phyloP scores from a whole-genome alignment of 2,797 vertebrate species.

The Rhinichthys osculus region DNA sequence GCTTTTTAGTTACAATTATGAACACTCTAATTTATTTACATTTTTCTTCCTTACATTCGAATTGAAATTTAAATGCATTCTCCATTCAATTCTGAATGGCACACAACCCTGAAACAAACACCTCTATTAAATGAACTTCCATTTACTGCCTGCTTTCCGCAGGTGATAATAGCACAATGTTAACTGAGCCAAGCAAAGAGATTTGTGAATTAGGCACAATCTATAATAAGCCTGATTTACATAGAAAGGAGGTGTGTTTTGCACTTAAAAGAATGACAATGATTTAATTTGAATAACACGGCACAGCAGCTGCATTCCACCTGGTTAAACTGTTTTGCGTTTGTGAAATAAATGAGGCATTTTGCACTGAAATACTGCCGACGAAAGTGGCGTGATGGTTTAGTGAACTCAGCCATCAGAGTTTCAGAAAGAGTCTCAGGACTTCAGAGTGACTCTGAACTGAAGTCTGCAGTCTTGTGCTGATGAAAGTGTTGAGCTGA shows the following conservation, averaged over 20 bases:
- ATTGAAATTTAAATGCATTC: background rate
- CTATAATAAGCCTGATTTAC: conserved; percentile 42
- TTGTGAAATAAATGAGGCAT: conserved; percentile 3
- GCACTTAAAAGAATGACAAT: conserved; percentile 17
- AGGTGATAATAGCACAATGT: conserved; percentile 1
- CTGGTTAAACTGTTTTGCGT: background rate
- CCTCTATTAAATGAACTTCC: conserved; percentile 8
- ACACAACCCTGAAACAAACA: background rate
- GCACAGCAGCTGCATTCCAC: background rate
- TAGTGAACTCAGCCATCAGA: background rate
- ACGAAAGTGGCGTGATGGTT: background rate
- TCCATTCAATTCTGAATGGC: background rate
- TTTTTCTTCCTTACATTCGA: background rate
- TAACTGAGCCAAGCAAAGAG: background rate
- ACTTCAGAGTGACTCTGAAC: background rate
- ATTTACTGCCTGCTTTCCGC: conserved; percentile 13
- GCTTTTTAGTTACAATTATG: background rate
- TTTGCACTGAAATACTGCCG: background rate
- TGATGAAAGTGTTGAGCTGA: background rate
- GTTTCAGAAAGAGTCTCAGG: background rate
- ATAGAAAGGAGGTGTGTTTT: conserved; percentile 15
- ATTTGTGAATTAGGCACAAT: conserved; percentile 31
- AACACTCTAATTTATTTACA: background rate
- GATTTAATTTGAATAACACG: conserved; percentile 20
- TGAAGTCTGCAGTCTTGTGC: background rate